phyloP scores from a whole-genome alignment of 2,113 vertebrate genomes.

The Sander vitreus region DNA sequence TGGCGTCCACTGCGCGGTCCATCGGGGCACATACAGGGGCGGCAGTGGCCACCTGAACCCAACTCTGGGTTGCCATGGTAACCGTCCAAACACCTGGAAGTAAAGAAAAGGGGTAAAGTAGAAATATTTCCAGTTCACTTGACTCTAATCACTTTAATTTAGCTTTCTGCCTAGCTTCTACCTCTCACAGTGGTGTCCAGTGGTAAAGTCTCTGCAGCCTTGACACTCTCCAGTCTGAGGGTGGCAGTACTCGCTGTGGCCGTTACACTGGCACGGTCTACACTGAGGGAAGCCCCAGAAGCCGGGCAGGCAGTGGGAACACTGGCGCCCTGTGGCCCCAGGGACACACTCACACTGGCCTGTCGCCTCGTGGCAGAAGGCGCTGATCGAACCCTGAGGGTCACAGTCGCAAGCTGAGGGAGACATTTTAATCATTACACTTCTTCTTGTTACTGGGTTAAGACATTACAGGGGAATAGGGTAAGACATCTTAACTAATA shows the following conservation, averaged over 20 bases:
- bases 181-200: constrained; percentile 94
- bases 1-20: constrained; percentile 92
- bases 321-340: constrained; percentile 89
- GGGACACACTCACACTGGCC: constrained; percentile 93
- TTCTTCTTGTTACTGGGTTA: background rate
- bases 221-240: constrained; percentile 89
- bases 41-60: constrained; percentile 91
- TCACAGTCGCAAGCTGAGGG: constrained; percentile 91
- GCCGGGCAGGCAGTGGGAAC: constrained; percentile 90
- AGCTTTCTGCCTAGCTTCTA: background rate
- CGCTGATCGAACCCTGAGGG: constrained; percentile 83
- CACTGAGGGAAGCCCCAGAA: constrained; percentile 97
- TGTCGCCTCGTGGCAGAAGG: constrained; percentile 88
- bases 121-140: background rate
- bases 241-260: constrained; percentile 90
- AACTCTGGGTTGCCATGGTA: constrained; percentile 93
- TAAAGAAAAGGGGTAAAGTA: too few species aligned
- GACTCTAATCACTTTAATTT: too few species aligned
- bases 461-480: too few species aligned
- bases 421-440: background rate
- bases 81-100: constrained; percentile 88
- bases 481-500: too few species aligned
- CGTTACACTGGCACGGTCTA: constrained; percentile 92
- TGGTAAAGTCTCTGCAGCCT: constrained; percentile 90
- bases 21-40: constrained; percentile 93